Base-by-base conservation (phyloP, 2,888 invertebrate genomes). In the Mimas tiliae region DNA sequence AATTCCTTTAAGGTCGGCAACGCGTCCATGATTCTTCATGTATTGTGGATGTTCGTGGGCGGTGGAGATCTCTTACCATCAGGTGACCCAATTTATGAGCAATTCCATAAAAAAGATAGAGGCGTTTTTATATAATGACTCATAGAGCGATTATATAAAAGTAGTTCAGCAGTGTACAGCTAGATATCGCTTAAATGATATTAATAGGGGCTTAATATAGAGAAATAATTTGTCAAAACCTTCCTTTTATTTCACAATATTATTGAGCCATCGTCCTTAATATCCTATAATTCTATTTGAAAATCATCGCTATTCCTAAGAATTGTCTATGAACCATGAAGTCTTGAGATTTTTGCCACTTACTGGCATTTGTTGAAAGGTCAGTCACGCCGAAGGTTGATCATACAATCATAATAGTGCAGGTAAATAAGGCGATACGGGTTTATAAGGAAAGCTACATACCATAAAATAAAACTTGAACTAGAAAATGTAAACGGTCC, bases 331-430 rank as follows among this genome's bases (percentile, higher is more conserved):
- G 16, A 48, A 16, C 48, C 16, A 48, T 48, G 48, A 16, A 48
- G 48, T 48, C 14, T 48, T 16, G 48, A n/a, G 48, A 48, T 48
- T 48, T 48, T 48, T 48, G 48, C 48, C 16, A 48, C 48, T 48
- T 48, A 48, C 48, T 48, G 16, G 16, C 48, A 47, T 47, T 48
- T 6, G 6, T 16, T 48, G 48, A 16, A 48, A 48, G 48, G 48
- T 16, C 48, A 16, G 48, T 48, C 48, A 16, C 7, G 48, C n/a
- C 48, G 48, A 48, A 48, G 48, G 48, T 48, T 48, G 48, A 16
- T 16, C n/a, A 48, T 16, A 48, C 48, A 48, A 48, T 48, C 48
- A 48, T 48, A 16, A 7, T 48, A 48, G 16, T 16, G 48, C 8
- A n/a, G 16, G 48, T 48, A 48, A 3, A 16, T 48, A 48, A 16